Conservation (phyloP, 2,797 vertebrate species). For the Semaprochilodus insignis region DNA sequence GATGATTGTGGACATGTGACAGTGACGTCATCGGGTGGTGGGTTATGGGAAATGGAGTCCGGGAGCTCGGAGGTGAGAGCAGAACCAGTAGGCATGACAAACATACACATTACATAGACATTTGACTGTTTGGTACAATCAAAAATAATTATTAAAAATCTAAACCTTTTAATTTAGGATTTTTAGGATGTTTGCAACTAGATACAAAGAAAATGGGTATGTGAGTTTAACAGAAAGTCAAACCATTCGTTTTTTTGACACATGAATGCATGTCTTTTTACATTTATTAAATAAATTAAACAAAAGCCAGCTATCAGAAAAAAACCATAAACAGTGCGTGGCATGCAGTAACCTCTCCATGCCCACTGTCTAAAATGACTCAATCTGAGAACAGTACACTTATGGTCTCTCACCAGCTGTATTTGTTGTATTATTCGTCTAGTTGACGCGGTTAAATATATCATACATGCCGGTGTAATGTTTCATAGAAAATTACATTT, state of each 20-base stretch:
- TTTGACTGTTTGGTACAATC: not conserved
- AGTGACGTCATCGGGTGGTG: no score
- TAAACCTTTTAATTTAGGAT: not conserved
- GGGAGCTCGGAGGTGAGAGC: no score
- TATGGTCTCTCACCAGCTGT: constrained; percentile 9
- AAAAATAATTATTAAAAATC: not conserved
- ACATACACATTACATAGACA: not conserved
- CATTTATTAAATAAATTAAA: not conserved
- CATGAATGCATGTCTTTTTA: not conserved
- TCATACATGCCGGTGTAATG: not conserved
- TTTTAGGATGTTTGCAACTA: no score
- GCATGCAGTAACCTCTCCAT: not conserved
- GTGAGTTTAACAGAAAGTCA: not conserved
- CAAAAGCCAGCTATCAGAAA: not conserved
- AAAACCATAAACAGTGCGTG: not conserved
- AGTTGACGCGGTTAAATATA: not conserved
- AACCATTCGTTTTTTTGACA: not conserved
- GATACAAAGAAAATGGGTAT: not conserved
- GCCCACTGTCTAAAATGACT: not conserved
- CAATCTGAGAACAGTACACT: not conserved
- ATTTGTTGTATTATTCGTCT: not conserved
- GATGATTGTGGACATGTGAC: no score
- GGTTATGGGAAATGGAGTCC: no score
- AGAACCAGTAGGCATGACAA: no score
- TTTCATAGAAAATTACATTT: not conserved